Conservation (phyloP, 2,797 vertebrate species). For the Loris lydekkerianus region DNA sequence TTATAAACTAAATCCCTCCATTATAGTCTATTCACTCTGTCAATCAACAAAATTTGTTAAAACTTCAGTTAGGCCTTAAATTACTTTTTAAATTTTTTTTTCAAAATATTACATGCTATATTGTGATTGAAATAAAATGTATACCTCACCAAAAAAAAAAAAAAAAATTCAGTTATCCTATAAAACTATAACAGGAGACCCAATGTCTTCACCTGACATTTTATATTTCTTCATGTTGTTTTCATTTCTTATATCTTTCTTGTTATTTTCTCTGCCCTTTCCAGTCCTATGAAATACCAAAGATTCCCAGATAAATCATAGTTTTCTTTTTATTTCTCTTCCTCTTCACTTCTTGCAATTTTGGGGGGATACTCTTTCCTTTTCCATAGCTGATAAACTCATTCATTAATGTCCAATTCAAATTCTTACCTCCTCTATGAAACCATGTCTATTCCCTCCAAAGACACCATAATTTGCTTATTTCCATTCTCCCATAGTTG, state of each 20-base stretch:
- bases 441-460: neutral
- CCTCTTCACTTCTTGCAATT: neutral
- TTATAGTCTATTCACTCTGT: neutral
- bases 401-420: neutral
- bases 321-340: conserved; percentile 47
- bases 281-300: neutral
- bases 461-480: neutral
- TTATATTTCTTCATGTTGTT: neutral
- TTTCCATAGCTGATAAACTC: neutral
- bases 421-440: conserved; percentile 1
- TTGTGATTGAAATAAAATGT: conserved; percentile 6
- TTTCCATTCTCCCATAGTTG: neutral
- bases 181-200: neutral
- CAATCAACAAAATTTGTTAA: conserved; percentile 3
- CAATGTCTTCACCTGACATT: neutral
- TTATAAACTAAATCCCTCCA: conserved; percentile 8
- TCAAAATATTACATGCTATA: neutral
- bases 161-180: neutral
- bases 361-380: neutral
- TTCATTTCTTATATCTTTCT: neutral
- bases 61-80: neutral
- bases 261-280: neutral
- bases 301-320: neutral
- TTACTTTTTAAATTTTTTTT: neutral
- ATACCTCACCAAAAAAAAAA: neutral